Evolutionary conservation across 1,140 invertebrate species (phyloP).

Genomic region (Zeugodacus cucurbitae): DNA sequence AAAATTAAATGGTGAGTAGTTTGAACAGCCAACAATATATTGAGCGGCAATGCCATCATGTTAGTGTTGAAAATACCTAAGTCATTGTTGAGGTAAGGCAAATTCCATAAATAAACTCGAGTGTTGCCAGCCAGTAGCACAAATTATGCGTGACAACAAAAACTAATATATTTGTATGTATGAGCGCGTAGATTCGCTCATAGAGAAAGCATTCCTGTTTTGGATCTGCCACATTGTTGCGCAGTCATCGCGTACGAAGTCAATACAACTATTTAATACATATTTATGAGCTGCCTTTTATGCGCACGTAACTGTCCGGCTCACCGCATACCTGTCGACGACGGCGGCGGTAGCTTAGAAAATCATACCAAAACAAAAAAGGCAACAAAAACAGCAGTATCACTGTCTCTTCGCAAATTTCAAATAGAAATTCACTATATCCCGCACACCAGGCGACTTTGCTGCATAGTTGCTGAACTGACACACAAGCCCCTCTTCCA

Average conservation of each 20-base stretch:
- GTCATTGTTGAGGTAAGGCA: neutral
- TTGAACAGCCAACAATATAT: too few species aligned
- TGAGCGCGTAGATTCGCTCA: neutral
- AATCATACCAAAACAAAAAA: neutral
- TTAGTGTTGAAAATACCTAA: neutral
- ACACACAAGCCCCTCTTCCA: neutral
- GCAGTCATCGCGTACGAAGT: neutral
- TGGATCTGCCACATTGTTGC: conserved; percentile 2
- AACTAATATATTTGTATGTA: too few species aligned
- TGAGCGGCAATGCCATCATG: too few species aligned
- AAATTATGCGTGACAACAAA: neutral
- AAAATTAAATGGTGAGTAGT: too few species aligned
- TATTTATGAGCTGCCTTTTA: neutral
- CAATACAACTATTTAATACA: neutral
- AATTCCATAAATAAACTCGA: conserved; percentile 3
- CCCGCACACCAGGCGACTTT: neutral
- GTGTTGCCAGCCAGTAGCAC: neutral
- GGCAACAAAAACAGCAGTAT: neutral
- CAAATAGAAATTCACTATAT: neutral
- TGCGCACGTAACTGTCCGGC: neutral
- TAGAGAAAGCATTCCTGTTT: neutral
- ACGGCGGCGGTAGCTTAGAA: too few species aligned
- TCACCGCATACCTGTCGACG: too few species aligned
- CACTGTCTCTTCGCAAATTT: neutral
- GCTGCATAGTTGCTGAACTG: neutral